phyloP scores from a whole-genome alignment of 1,140 invertebrate genomes.

The Camponotus pennsylvanicus region DNA sequence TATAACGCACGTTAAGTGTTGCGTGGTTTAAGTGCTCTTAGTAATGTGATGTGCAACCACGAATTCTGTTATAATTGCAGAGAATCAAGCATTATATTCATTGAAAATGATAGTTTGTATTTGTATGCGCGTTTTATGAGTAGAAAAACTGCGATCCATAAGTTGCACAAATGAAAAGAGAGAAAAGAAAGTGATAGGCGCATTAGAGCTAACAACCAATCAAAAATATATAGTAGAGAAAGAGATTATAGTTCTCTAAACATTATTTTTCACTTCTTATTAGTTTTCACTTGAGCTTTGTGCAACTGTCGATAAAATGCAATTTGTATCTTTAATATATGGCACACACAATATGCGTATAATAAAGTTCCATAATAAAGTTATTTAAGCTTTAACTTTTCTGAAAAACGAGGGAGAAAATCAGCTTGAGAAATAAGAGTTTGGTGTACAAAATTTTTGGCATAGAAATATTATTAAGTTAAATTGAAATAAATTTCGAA shows the following conservation, averaged over 20 bases:
- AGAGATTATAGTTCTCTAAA: conserved; percentile 56
- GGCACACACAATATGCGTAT: background rate
- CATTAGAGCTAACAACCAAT: conserved; percentile 64
- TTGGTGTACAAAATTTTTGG: background rate
- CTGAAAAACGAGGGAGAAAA: background rate
- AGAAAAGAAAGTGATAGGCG: conserved; percentile 10
- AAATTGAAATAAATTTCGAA: background rate
- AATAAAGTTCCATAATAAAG: background rate
- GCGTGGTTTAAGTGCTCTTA: conserved; percentile 76
- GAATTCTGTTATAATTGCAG: conserved; percentile 56
- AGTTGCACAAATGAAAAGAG: conserved; percentile 4
- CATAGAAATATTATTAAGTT: background rate
- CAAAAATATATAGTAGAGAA: conserved; percentile 54
- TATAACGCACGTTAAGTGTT: conserved; percentile 72
- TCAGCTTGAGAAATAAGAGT: background rate
- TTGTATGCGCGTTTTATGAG: conserved; percentile 60
- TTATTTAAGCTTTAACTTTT: conserved; percentile 41
- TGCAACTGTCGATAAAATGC: conserved; percentile 31
- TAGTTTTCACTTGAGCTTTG: conserved; percentile 47
- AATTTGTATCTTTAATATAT: conserved; percentile 31
- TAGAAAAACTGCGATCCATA: background rate
- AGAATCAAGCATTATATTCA: conserved; percentile 33
- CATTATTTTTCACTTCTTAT: conserved; percentile 42
- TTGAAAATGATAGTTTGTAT: conserved; percentile 46
- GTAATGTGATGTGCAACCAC: conserved; percentile 74